Evolutionary conservation across 1,140 invertebrate genomes (phyloP), one percentile per base, ranked within the genome.

Genomic region (Rhopalosiphum maidis): DNA sequence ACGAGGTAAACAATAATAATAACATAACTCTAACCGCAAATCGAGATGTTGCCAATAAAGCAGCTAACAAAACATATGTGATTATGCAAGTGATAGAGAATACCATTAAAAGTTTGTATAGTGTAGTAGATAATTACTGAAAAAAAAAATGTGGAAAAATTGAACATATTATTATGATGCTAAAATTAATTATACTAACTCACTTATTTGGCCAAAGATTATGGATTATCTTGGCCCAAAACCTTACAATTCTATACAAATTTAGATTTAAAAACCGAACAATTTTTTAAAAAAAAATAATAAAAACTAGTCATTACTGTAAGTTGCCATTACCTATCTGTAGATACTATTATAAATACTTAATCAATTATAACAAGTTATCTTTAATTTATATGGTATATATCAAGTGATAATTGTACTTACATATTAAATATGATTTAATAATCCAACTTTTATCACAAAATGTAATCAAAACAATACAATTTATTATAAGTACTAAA

Each of bases 101-200:
- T 18, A n/a, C 15, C 18, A 35, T 77, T 5, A 4, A 77, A 77
- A 77, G n/a, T 77, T 6, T 4, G 11, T 77, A 77, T 2, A 77
- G 5, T n/a, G n/a, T n/a, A 77, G 4, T n/a, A n/a, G 15, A 77
- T 77, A n/a, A n/a, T 2, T n/a, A 41, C 23, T 30, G 15, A 77
- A n/a, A n/a, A 77, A 18, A 18, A 0, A 18, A 18, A 0, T 68
- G 6, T 15, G 15, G 30, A 0, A n/a, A 22, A n/a, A 1, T 2
- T 15, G 18, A 0, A 18, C n/a, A n/a, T 77, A n/a, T n/a, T 77
- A n/a, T n/a, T n/a, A 18, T n/a, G 5, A n/a, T 77, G 15, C 15
- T 77, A 68, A n/a, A 68, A n/a, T 35, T 0, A 77, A 77, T 77
- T 35, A n/a, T 77, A n/a, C 30, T 77, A n/a, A 77, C 4, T 11